Evolutionary conservation across 35 echinoderm and acorn worm species (phyloP), one percentile per base, ranked within the genome.

Genomic region (Stichopus chloronotus): DNA sequence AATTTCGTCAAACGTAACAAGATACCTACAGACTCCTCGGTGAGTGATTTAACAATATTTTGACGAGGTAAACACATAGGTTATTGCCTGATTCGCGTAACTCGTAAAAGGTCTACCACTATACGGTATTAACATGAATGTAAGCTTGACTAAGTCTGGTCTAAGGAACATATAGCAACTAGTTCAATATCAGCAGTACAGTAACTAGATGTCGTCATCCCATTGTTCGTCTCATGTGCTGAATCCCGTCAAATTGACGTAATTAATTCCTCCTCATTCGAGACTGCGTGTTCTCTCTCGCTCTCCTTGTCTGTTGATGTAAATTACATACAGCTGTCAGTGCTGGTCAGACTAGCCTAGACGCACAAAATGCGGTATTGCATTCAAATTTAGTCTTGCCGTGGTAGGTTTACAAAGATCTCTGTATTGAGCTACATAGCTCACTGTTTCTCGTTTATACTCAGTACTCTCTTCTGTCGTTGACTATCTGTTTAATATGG

Each of bases 221-320:
- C 25, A 53, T 58, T 30, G 21, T 78, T 85, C 24, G 82, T 85
- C 82, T 85, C 5, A 21, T 17, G 55, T 24, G 3, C 25, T 14
- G 56, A 22, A 59, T 58, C n/a, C n/a, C 82, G 82, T 85, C 82
- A 85, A 85, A 59, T 85, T 85, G 82, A 85, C 82, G 82, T 85
- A 85, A 85, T 85, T 78, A 78, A 78, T 43, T 43, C 30, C 30
- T 43, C 30, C 30, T 43, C 30, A 43, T 43, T 43, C 30, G 30
- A 43, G 30, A 43, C 30, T 43, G 30, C 30, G 30, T 43, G 30
- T 43, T 43, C 30, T 43, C 30, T 43, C 30, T 43, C 30, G 30
- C 30, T 43, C 30, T 43, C 30, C 30, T 43, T 43, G 30, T 43
- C 30, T 43, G 30, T 43, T 43, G 30, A 43, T 43, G 30, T 43